phyloP scores from a whole-genome alignment of 2,888 invertebrate species.

The Auanema freiburgensis region DNA sequence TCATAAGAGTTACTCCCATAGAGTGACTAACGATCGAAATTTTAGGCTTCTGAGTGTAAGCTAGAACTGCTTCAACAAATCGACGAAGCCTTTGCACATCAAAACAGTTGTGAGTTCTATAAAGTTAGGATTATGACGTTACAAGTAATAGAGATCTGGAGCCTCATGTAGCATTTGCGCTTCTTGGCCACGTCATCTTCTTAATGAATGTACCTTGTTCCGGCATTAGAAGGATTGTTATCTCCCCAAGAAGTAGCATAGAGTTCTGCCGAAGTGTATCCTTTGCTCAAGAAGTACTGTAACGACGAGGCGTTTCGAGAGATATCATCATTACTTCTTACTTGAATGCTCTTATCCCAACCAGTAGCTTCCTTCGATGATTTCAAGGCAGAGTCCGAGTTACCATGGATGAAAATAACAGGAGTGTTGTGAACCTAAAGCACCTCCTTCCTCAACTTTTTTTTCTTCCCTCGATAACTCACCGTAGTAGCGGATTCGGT shows the following conservation, averaged over 20 bases:
- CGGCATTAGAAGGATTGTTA: slow-evolving; percentile 29
- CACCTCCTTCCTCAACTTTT: background rate
- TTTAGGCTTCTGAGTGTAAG: slow-evolving; percentile 36
- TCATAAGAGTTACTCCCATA: slow-evolving; percentile 52
- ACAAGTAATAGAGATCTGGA: background rate
- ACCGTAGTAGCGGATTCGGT: slow-evolving; percentile 19
- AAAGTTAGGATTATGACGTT: background rate
- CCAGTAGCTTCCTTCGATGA: background rate
- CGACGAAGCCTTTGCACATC: slow-evolving; percentile 38
- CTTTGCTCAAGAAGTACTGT: slow-evolving; percentile 35
- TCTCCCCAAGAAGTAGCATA: slow-evolving; percentile 57
- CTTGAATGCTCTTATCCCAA: slow-evolving; percentile 8
- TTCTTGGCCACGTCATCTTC: background rate
- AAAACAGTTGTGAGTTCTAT: slow-evolving; percentile 46
- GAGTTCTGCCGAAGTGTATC: slow-evolving; percentile 43
- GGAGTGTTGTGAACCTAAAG: slow-evolving; percentile 46
- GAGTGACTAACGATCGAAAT: slow-evolving; percentile 46
- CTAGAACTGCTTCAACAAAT: slow-evolving; percentile 46
- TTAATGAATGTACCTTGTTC: slow-evolving; percentile 19
- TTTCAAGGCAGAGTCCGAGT: slow-evolving; percentile 55
- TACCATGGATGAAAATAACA: slow-evolving; percentile 57
- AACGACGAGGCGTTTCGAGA: background rate
- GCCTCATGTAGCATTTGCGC: background rate
- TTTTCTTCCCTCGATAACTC: background rate
- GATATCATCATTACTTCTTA: background rate